These are phyloP conservation scores for Holacanthella duospinosa DNA, from an alignment of 2,888 invertebrate genomes.

Conservation along the genomic window DNA sequence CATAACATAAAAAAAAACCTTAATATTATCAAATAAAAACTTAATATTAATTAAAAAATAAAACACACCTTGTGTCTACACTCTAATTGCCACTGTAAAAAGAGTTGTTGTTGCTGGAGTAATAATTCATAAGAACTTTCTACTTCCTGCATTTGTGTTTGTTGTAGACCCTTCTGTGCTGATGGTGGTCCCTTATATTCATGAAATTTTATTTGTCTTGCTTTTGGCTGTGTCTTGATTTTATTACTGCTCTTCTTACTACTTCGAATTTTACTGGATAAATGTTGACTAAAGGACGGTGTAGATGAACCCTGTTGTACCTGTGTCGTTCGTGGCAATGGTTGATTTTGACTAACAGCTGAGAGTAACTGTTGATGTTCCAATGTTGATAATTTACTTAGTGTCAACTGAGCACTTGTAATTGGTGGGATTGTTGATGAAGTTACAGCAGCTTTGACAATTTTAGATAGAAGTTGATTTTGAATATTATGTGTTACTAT, in stretches of 20 bases:
- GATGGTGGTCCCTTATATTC: conserved; percentile 91
- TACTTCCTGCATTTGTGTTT: conserved; percentile 39
- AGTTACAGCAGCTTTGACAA: conserved; percentile 38
- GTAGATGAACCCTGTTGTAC: conserved; percentile 6
- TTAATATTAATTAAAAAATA: not conserved
- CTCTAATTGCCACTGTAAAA: conserved; percentile 76
- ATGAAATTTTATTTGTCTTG: conserved; percentile 89
- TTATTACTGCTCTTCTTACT: conserved; percentile 43
- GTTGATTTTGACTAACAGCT: not conserved
- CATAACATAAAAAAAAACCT: not conserved
- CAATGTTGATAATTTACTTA: conserved; percentile 16
- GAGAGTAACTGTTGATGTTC: conserved; percentile 5
- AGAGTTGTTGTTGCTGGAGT: conserved; percentile 85
- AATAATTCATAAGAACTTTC: conserved; percentile 85
- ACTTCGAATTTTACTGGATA: conserved; percentile 42
- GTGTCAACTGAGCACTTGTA: conserved; percentile 41
- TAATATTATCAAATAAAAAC: not conserved
- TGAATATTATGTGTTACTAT: conserved; percentile 7
- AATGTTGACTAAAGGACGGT: conserved; percentile 14
- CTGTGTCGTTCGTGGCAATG: not conserved
- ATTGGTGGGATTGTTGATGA: conserved; percentile 42
- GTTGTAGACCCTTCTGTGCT: conserved; percentile 57
- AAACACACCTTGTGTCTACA: conserved; percentile 58
- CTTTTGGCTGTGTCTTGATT: conserved; percentile 66
- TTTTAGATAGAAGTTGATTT: conserved; percentile 6